These are phyloP conservation scores for Scrobipalpa costella DNA, from an alignment of 2,888 invertebrate species.

Conservation along the genomic window DNA sequence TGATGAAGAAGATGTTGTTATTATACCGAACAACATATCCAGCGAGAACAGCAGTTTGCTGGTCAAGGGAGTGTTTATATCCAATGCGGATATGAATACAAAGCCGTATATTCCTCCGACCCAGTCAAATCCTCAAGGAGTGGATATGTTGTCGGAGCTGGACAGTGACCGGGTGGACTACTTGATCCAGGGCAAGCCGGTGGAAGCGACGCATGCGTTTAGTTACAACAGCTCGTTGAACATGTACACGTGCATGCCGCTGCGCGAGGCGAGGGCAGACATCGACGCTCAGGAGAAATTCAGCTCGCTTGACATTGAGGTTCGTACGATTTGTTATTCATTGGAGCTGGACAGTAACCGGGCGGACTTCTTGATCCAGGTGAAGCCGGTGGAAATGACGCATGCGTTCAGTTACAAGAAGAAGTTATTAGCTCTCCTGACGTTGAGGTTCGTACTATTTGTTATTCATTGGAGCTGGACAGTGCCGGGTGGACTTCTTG, in stretches of 20 bases:
- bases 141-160: constrained; percentile 29
- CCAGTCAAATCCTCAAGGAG: constrained; percentile 13
- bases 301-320: constrained; percentile 62
- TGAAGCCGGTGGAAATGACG: too few species aligned
- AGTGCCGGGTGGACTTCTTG: too few species aligned
- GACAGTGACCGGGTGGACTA: constrained; percentile 52
- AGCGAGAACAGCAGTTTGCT: constrained; percentile 37
- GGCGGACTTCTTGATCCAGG: too few species aligned
- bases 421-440: too few species aligned
- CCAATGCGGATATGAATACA: constrained; percentile 33
- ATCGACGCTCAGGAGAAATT: constrained; percentile 61
- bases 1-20: background rate
- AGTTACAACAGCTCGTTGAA: constrained; percentile 46
- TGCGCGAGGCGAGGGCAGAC: constrained; percentile 48
- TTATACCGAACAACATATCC: background rate
- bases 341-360: too few species aligned
- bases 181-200: constrained; percentile 49
- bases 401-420: too few species aligned
- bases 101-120: constrained; percentile 17
- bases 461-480: too few species aligned
- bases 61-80: constrained; percentile 45
- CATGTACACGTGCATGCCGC: constrained; percentile 45
- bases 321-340: constrained; percentile 37
- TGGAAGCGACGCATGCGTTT: constrained; percentile 35
- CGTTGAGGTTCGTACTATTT: too few species aligned